A percentile compares a stretch with the other conserved stretches of the same genome.
These are phyloP conservation scores for Heteronetta atricapilla DNA, from an alignment of 2,113 vertebrate species.

Conservation along the genomic window DNA sequence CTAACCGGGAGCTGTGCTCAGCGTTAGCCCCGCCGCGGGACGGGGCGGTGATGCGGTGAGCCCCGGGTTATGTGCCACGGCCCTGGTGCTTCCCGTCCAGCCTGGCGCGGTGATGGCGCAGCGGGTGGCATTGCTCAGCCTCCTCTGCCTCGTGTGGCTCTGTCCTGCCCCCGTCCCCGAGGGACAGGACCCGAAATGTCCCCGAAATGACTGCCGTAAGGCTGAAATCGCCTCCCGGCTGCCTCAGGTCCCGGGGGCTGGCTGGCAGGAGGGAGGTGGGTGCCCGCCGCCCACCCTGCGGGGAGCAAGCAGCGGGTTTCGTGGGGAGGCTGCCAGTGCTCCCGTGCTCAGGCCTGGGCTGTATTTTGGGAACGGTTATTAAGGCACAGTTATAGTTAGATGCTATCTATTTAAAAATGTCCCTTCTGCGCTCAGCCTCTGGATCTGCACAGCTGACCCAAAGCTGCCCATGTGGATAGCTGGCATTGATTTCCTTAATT, in stretches of 20 bases:
- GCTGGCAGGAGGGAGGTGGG: too few relatives aligned
- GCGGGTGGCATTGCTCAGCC: neutral
- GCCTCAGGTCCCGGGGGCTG: neutral
- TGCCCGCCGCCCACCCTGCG: accelerated
- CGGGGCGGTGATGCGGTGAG: too few relatives aligned
- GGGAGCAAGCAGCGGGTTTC: neutral
- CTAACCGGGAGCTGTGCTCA: neutral
- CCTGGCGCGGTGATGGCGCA: neutral
- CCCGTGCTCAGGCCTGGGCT: neutral
- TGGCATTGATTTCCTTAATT: neutral
- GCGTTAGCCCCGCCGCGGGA: neutral
- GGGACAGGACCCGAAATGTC: too few relatives aligned
- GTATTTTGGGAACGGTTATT: conserved; percentile 60
- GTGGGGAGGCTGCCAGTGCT: neutral
- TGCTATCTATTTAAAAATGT: conserved; percentile 38
- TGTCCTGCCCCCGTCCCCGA: too few relatives aligned
- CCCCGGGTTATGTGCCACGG: neutral
- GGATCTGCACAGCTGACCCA: neutral
- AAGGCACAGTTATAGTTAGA: conserved; percentile 46
- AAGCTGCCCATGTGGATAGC: neutral
- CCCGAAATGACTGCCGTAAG: neutral
- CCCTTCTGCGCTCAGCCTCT: neutral
- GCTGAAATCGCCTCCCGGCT: neutral
- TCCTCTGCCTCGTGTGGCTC: neutral
- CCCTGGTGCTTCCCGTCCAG: neutral